Evolutionary conservation across 2,113 vertebrate genomes (phyloP).

Genomic region (Alouatta palliata): DNA sequence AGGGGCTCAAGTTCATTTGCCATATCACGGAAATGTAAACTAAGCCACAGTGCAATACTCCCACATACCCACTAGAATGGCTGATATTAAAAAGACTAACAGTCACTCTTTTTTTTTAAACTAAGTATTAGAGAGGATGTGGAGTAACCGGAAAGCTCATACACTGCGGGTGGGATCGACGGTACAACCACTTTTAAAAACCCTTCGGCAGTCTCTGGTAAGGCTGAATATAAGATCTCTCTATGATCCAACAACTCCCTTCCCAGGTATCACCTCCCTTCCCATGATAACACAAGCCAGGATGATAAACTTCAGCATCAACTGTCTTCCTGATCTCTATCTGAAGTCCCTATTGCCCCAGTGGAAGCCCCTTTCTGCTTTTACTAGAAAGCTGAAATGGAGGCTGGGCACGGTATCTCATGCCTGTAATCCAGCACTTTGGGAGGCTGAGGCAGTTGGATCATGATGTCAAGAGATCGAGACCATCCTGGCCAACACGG

Average conservation of each 20-base stretch:
- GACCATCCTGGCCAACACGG: too few relatives aligned
- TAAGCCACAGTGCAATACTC: not conserved
- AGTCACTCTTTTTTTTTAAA: not conserved
- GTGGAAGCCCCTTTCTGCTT: too few relatives aligned
- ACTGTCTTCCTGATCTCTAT: not conserved
- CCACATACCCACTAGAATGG: not conserved
- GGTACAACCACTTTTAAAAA: not conserved
- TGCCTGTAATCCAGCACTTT: too few relatives aligned
- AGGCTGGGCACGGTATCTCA: too few relatives aligned
- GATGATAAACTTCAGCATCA: not conserved
- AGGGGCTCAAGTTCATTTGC: not conserved
- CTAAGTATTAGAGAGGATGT: not conserved
- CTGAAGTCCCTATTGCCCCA: not conserved
- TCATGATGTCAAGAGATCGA: too few relatives aligned
- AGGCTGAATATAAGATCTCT: not conserved
- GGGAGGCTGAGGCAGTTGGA: too few relatives aligned
- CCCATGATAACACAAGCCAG: not conserved
- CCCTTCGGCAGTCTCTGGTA: not conserved
- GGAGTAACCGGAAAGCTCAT: not conserved
- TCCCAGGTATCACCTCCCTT: not conserved
- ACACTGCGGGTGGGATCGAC: not conserved
- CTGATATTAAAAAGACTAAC: not conserved
- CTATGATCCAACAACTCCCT: not conserved
- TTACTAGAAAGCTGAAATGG: too few relatives aligned
- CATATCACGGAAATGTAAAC: not conserved